These are phyloP conservation scores for Amazona ochrocephala DNA, from an alignment of 2,797 vertebrate genomes.

Conservation along the genomic window DNA sequence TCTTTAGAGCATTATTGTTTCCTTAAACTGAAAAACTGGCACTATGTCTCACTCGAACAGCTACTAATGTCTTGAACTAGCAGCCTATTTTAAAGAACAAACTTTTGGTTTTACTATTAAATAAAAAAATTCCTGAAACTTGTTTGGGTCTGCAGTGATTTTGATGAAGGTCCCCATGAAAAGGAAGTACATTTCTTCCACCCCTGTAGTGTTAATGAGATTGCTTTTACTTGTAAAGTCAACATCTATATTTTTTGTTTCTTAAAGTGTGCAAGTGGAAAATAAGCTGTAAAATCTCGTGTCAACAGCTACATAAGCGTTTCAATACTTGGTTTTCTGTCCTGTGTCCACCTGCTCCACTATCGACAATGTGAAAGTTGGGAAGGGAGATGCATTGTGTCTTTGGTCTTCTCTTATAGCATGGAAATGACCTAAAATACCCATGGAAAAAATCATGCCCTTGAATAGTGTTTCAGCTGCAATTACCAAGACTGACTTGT, in stretches of 20 bases:
- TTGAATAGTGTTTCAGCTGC: not conserved
- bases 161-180: not conserved
- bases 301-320: not conserved
- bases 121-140: slow-evolving; percentile 47
- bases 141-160: not conserved
- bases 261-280: not conserved
- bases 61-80: not conserved
- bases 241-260: fast-evolving
- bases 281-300: not conserved
- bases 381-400: not conserved
- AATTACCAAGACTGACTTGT: not conserved
- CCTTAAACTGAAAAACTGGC: not conserved
- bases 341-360: not conserved
- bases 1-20: slow-evolving; percentile 19
- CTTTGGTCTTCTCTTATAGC: not conserved
- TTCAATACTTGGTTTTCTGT: not conserved
- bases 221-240: not conserved
- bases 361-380: not conserved
- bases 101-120: slow-evolving; percentile 29
- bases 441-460: not conserved
- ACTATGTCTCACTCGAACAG: slow-evolving; percentile 24
- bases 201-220: not conserved
- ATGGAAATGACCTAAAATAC: not conserved
- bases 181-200: not conserved
- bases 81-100: slow-evolving; percentile 48